Evolutionary conservation across 2,113 vertebrate species (phyloP).

Genomic region (Cryptoleucopteryx plumbea): DNA sequence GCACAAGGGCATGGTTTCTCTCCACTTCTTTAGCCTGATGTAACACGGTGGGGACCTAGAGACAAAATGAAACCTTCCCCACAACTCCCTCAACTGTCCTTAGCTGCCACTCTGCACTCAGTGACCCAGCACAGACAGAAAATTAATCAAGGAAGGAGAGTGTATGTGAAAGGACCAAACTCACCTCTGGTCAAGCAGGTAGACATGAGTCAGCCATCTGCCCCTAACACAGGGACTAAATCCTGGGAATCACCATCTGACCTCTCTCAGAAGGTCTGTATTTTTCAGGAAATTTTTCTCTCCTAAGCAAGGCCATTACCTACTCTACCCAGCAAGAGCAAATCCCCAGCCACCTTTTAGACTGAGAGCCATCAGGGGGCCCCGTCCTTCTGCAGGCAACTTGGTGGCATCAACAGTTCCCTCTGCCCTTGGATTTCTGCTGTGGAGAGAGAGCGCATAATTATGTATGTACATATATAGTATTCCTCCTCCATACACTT

Average conservation of each 20-base stretch:
- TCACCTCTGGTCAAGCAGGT: neutral
- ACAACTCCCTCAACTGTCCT: neutral
- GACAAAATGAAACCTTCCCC: neutral
- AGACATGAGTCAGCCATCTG: accelerated
- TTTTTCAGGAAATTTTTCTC: neutral
- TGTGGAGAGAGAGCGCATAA: neutral
- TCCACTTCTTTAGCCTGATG: neutral
- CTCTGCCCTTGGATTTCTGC: neutral
- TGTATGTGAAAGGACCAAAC: neutral
- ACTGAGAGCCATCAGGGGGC: neutral
- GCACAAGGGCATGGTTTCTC: neutral
- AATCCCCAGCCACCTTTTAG: neutral
- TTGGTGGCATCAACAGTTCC: neutral
- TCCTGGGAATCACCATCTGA: neutral
- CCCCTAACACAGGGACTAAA: neutral
- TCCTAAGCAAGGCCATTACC: neutral
- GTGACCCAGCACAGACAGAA: neutral
- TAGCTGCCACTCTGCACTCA: neutral
- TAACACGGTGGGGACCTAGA: accelerated
- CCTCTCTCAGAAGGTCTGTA: neutral
- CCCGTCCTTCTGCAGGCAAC: neutral
- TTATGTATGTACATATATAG: neutral
- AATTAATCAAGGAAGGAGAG: neutral
- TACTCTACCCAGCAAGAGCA: neutral
- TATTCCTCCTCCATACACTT: neutral